phyloP scores from a whole-genome alignment of 2,113 vertebrate species.

The Cryptomyrus ogoouensis region DNA sequence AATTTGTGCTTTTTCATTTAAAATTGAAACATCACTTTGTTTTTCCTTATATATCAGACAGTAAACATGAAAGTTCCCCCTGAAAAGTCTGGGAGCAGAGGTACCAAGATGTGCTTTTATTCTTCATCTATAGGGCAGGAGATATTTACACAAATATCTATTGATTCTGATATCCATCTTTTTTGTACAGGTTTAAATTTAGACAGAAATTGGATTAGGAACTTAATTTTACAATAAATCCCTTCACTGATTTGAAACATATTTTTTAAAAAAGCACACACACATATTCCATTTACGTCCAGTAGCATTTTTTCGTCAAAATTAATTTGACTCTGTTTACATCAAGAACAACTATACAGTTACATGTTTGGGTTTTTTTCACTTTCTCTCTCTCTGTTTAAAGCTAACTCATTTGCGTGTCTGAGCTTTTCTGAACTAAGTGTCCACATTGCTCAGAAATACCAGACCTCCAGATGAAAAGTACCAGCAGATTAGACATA shows the following conservation, averaged over 20 bases:
- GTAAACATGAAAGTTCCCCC: slow-evolving; percentile 64
- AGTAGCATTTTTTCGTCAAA: slow-evolving; percentile 19
- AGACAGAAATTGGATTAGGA: slow-evolving; percentile 37
- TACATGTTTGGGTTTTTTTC: slow-evolving; percentile 44
- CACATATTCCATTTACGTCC: slow-evolving; percentile 15
- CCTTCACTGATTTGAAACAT: slow-evolving; percentile 1
- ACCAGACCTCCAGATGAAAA: neutral
- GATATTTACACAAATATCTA: slow-evolving; percentile 34
- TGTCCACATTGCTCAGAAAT: neutral
- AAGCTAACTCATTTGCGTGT: slow-evolving; percentile 60
- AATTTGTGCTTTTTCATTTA: slow-evolving; percentile 89
- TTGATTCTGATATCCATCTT: neutral
- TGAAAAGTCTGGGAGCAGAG: slow-evolving; percentile 39
- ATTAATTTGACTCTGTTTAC: slow-evolving; percentile 57
- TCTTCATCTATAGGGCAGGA: slow-evolving; percentile 16
- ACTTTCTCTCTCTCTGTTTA: slow-evolving; percentile 62
- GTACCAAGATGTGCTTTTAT: slow-evolving; percentile 18
- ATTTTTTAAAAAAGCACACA: slow-evolving; percentile 8
- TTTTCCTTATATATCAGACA: slow-evolving; percentile 69
- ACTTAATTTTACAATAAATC: slow-evolving; percentile 26
- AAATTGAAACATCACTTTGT: slow-evolving; percentile 28
- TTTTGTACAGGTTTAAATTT: slow-evolving; percentile 18
- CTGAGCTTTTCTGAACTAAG: slow-evolving; percentile 45
- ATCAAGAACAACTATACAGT: slow-evolving; percentile 75
- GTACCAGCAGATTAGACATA: slow-evolving; percentile 6